phyloP scores from a whole-genome alignment of 2,888 invertebrate genomes.

The Apamea sordens region DNA sequence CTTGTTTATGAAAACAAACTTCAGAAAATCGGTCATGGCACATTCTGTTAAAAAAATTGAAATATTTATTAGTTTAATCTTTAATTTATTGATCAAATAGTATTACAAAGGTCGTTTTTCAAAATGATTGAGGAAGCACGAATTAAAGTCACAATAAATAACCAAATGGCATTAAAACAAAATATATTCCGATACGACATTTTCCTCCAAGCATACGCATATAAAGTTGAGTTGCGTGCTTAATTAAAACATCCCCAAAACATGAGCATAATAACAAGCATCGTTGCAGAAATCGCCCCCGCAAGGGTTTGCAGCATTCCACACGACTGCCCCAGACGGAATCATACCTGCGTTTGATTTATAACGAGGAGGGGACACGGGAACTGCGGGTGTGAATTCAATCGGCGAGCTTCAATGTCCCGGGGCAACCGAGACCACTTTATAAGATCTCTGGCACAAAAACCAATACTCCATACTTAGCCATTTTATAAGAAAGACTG shows the following conservation, averaged over 20 bases:
- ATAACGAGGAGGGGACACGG: constrained; percentile 87
- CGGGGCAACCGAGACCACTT: constrained; percentile 75
- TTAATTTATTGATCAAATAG: constrained; percentile 78
- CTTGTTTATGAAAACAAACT: constrained; percentile 82
- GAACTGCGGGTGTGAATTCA: constrained; percentile 86
- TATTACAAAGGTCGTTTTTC: constrained; percentile 73
- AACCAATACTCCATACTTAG: constrained; percentile 59
- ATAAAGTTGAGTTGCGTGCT: constrained; percentile 45
- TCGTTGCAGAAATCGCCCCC: constrained; percentile 75
- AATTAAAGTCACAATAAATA: constrained; percentile 49
- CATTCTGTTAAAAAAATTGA: constrained; percentile 74
- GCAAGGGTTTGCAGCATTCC: constrained; percentile 79
- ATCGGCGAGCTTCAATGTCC: constrained; percentile 81
- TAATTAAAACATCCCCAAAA: constrained; percentile 74
- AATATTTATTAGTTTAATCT: constrained; percentile 81
- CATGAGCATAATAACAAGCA: constrained; percentile 67
- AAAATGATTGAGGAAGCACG: constrained; percentile 67
- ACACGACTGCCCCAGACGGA: constrained; percentile 84
- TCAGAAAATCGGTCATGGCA: constrained; percentile 77
- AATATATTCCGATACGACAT: constrained; percentile 25
- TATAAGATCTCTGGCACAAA: constrained; percentile 71
- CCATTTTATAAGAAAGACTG: constrained; percentile 48
- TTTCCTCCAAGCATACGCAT: constrained; percentile 2
- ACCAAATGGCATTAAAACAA: constrained; percentile 26
- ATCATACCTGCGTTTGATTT: constrained; percentile 89